Conservation (phyloP, 1,140 invertebrate species). For the Ruditapes philippinarum region DNA sequence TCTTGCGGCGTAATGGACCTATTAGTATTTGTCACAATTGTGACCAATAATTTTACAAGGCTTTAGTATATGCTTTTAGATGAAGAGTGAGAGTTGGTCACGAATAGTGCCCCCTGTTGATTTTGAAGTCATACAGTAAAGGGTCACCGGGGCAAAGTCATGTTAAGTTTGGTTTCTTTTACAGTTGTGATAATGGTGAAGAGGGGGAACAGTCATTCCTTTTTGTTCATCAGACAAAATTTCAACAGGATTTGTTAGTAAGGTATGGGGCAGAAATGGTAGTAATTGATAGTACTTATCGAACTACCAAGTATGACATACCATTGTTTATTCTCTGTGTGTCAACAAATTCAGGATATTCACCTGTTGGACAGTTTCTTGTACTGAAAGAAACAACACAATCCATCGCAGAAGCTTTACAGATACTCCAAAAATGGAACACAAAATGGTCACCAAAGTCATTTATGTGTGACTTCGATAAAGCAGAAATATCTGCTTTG, state of each 20-base stretch:
- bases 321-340: background rate
- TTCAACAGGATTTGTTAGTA: background rate
- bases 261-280: conserved; percentile 15
- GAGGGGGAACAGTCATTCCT: background rate
- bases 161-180: background rate
- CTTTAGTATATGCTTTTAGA: too few relatives aligned
- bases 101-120: too few relatives aligned
- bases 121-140: background rate
- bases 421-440: background rate
- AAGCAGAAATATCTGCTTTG: conserved; percentile 17
- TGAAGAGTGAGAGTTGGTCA: too few relatives aligned
- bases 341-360: background rate
- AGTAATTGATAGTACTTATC: background rate
- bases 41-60: too few relatives aligned
- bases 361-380: background rate
- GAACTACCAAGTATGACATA: background rate
- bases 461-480: conserved; percentile 25
- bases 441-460: background rate
- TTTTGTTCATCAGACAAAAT: conserved; percentile 12
- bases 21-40: too few relatives aligned
- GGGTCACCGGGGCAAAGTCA: too few relatives aligned
- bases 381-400: background rate
- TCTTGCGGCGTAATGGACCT: too few relatives aligned
- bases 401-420: background rate
- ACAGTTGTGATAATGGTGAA: background rate